Evolutionary conservation across 1,140 invertebrate species (phyloP).

Genomic region (Leptonema lineaticorne): DNA sequence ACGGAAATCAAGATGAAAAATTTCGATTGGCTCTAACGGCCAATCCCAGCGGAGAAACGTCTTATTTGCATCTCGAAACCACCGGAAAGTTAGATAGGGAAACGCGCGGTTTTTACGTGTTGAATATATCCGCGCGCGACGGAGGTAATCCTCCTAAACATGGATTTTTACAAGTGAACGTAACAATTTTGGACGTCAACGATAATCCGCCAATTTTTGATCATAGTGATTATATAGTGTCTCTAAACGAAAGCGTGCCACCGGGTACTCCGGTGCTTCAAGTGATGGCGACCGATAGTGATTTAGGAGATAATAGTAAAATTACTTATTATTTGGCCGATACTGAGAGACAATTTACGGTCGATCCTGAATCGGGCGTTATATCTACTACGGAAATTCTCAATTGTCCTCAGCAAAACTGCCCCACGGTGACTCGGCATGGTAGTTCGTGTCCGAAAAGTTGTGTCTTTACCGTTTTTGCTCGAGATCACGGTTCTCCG

Average conservation of each 20-base stretch:
- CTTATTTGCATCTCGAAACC: slow-evolving; percentile 87
- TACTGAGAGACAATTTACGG: slow-evolving; percentile 80
- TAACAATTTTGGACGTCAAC: slow-evolving; percentile 89
- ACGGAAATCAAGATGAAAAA: slow-evolving; percentile 83
- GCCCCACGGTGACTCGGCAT: slow-evolving; percentile 53
- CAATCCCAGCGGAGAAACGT: slow-evolving; percentile 84
- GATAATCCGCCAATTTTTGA: slow-evolving; percentile 94
- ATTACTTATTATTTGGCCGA: slow-evolving; percentile 88
- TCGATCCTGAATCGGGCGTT: slow-evolving; percentile 84
- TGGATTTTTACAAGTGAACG: slow-evolving; percentile 87
- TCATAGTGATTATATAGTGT: slow-evolving; percentile 89
- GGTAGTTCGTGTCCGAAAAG: slow-evolving; percentile 75
- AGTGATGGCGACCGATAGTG: slow-evolving; percentile 90
- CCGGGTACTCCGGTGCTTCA: slow-evolving; percentile 84
- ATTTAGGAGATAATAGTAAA: slow-evolving; percentile 89
- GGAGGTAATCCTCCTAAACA: slow-evolving; percentile 76
- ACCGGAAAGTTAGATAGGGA: slow-evolving; percentile 88
- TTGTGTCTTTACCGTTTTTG: slow-evolving; percentile 93
- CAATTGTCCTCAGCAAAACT: slow-evolving; percentile 75
- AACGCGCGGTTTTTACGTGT: slow-evolving; percentile 73
- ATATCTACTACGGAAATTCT: slow-evolving; percentile 79
- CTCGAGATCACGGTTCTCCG: slow-evolving; percentile 87
- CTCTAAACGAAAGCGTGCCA: slow-evolving; percentile 86
- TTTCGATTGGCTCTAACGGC: slow-evolving; percentile 83
- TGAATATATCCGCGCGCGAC: slow-evolving; percentile 89